Base-by-base conservation (phyloP, 2,888 invertebrate genomes). In the Calephelis perditalis region DNA sequence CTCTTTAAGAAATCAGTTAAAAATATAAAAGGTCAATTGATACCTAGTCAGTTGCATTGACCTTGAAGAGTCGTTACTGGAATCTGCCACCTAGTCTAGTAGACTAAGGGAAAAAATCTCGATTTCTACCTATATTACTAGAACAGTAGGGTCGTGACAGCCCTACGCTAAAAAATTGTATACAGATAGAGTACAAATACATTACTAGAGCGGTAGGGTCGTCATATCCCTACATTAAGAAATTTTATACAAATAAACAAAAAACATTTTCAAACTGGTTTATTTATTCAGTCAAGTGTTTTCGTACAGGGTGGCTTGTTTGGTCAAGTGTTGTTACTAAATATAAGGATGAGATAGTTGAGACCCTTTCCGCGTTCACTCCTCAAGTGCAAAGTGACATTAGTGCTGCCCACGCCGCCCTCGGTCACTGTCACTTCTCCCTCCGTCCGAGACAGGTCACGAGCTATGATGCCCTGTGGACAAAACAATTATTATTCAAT, bases 301-400 rank as follows among this genome's bases (percentile, higher is more conserved):
- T 57, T 52, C 15, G 52, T 15, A 7, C 44, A 10, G 46, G 57
- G 54, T 57, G 49, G 8, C 9, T 45, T 46, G 35, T 10, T 47
- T 2, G 11, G 7, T 54, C 36, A 57, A 59, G 65, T 68, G 63
- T 78, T 79, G 61, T 76, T 72, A 61, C 77, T 81, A 69, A 86
- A 88, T 76, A 88, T 82, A 15, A 88, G 72, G 68, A 88, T 78
- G 8, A 86, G 77, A 68, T 86, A 90, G 70, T 89, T 88, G 56
- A 89, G 76, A 57, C 78, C 78, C 55, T 79, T 71, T 3, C 86
- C 86, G 11, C 84, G 71, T 54, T 78, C 84, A 65, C 84, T 86
- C 67, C 76, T 72, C 44, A 91, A 74, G 66, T 85, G 83, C 46
- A 91, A 72, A 1, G 81, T 79, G 62, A 88, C 87, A 65, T 81